Percentiles rank a stretch among this genome's conserved stretches.
These are phyloP conservation scores for Labrus mixtus DNA, from an alignment of 2,113 vertebrate species.

Conservation along the genomic window DNA sequence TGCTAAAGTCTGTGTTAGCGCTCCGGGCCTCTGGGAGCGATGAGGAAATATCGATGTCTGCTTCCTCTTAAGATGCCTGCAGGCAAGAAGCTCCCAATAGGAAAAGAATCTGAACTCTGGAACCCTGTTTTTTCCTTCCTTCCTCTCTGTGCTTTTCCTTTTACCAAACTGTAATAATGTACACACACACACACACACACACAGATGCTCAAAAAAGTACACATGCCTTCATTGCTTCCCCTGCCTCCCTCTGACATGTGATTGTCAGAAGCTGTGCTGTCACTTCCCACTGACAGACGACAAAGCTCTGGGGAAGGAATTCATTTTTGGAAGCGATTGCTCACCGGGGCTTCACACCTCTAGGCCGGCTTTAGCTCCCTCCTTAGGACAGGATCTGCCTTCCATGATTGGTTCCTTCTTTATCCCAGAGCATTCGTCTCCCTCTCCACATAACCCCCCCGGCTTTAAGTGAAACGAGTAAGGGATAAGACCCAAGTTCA, in stretches of 20 bases:
- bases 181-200: conserved; percentile 4
- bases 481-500: conserved; percentile 36
- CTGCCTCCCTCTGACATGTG: conserved; percentile 27
- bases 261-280: conserved; percentile 60
- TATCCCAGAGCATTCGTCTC: conserved; percentile 32
- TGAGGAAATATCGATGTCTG: conserved; percentile 54
- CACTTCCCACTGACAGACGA: conserved; percentile 49
- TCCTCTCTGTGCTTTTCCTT: conserved; percentile 6
- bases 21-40: conserved; percentile 14
- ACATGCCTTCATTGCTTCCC: too few species aligned
- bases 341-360: conserved; percentile 52
- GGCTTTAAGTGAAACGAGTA: conserved; percentile 45
- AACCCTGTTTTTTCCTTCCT: conserved; percentile 15
- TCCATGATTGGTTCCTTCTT: conserved; percentile 34
- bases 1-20: conserved; percentile 29
- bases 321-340: conserved; percentile 57
- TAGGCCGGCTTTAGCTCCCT: conserved; percentile 42
- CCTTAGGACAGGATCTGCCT: conserved; percentile 43
- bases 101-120: conserved; percentile 39
- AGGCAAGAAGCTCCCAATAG: conserved; percentile 41
- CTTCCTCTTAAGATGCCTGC: conserved; percentile 50
- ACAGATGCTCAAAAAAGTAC: too few species aligned
- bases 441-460: conserved; percentile 15
- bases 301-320: conserved; percentile 54
- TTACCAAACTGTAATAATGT: conserved; percentile 11